These are phyloP conservation scores for Mizuhopecten yessoensis DNA, from an alignment of 1,140 invertebrate species.

Conservation along the genomic window DNA sequence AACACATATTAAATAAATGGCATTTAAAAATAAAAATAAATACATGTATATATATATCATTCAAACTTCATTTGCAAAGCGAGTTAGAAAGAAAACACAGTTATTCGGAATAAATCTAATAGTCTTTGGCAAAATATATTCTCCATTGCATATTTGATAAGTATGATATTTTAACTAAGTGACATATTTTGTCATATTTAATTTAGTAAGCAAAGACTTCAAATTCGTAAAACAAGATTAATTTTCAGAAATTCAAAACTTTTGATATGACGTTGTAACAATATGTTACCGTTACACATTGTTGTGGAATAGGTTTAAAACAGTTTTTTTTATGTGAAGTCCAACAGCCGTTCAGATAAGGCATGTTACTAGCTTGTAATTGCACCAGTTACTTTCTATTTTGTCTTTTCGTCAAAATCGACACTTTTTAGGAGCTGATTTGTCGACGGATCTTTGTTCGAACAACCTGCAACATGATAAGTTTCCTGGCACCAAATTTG, in stretches of 20 bases:
- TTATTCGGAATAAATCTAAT: too few relatives aligned
- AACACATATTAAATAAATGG: not conserved
- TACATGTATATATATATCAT: too few relatives aligned
- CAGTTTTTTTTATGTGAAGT: too few relatives aligned
- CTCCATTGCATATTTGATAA: too few relatives aligned
- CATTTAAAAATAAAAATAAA: too few relatives aligned
- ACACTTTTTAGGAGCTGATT: not conserved
- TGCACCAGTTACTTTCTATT: not conserved
- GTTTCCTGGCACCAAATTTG: constrained; percentile 79
- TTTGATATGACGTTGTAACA: not conserved
- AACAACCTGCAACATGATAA: constrained; percentile 83
- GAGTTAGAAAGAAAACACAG: too few relatives aligned
- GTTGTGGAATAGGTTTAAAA: too few relatives aligned
- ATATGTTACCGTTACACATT: not conserved
- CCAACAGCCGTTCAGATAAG: not conserved
- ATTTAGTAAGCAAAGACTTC: not conserved
- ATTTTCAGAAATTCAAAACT: not conserved
- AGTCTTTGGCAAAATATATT: too few relatives aligned
- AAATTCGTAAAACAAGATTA: not conserved
- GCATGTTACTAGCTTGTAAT: not conserved
- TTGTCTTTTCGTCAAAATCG: too few relatives aligned
- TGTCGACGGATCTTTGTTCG: constrained; percentile 71
- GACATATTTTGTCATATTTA: too few relatives aligned
- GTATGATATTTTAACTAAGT: too few relatives aligned
- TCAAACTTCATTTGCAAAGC: too few relatives aligned